Base-by-base conservation (phyloP, 2,113 vertebrate species). In the Dasypus novemcinctus region DNA sequence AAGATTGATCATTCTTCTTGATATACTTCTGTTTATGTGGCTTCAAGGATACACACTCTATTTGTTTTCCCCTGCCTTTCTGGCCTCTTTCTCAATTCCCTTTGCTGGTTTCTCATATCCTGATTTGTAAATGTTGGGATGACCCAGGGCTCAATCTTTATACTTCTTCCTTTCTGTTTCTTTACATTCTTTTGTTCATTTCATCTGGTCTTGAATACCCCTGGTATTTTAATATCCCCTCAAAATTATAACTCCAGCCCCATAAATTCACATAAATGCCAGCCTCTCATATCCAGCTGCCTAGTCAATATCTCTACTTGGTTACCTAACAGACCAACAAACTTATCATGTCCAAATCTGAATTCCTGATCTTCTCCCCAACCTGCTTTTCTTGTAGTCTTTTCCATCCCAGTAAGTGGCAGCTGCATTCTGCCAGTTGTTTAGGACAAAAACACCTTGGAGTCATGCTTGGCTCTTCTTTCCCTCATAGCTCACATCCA, bases 301-400 rank as follows among this genome's bases (percentile, higher is more conserved):
- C 59, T 79, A 61, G 33, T 81, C 71, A n/a, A 0, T 78, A 31
- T 78, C 41, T 75, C 79, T 31, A 90, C 43, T 66, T 93, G 20
- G 43, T 66, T 87, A 46, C 76, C 46, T 61, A 72, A 36, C n/a
- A 64, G 74, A 57, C 52, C 93, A 78, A 54, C 52, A 72, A 25
- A 41, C 57, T 43, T 36, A 23, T 78, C 41, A 38, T 21, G 43
- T 59, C 15, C 52, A 66, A 52, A 83, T 83, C 79, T 36, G 4
- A 33, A 7, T 59, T 69, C 57, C 68, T 1, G 3, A 2, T 43
- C 15, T 52, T 82, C 78, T 87, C 72, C 13, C 52, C 81, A 95
- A 87, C 59, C 72, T 69, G 43, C 43, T 95, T 90, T 96, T 76
- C 92, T 84, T 91, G 46, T 20, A 3, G 5, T 87, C 59, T 87